Evolutionary conservation across 2,113 vertebrate genomes (phyloP).

Genomic region (Acinonyx jubatus): DNA sequence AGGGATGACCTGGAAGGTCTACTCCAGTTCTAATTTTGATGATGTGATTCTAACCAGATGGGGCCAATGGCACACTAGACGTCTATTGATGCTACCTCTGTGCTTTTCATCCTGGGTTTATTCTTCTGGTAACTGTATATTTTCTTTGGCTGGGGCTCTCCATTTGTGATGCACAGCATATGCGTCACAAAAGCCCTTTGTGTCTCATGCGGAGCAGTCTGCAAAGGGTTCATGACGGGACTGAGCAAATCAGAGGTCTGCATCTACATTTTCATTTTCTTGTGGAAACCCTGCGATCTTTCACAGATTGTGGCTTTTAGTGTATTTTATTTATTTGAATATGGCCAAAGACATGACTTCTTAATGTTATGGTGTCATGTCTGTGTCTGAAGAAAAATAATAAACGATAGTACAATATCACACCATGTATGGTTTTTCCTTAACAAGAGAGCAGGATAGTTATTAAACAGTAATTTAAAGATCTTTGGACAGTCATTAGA

Average conservation of each 20-base stretch:
- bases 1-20: conserved; percentile 69
- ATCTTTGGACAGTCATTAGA: not conserved
- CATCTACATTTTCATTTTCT: conserved; percentile 68
- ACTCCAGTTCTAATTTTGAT: conserved; percentile 47
- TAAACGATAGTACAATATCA: conserved; percentile 64
- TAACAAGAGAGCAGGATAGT: conserved; percentile 43
- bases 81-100: conserved; percentile 70
- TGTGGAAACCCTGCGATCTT: conserved; percentile 56
- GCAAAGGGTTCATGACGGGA: not conserved
- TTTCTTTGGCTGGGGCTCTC: conserved; percentile 74
- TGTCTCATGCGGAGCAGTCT: conserved; percentile 51
- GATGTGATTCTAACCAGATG: conserved; percentile 81
- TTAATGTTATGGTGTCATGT: conserved; percentile 76
- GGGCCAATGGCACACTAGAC: conserved; percentile 39
- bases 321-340: conserved; percentile 77
- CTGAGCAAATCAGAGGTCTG: conserved; percentile 68
- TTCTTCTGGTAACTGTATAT: conserved; percentile 77
- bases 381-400: conserved; percentile 74
- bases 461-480: conserved; percentile 68
- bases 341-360: conserved; percentile 73
- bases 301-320: conserved; percentile 71
- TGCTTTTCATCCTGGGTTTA: conserved; percentile 73
- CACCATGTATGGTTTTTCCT: conserved; percentile 53
- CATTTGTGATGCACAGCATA: conserved; percentile 72
- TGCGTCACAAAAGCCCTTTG: conserved; percentile 74